Evolutionary conservation across 2,888 invertebrate species (phyloP).

Genomic region (Azorinus chamasolen): DNA sequence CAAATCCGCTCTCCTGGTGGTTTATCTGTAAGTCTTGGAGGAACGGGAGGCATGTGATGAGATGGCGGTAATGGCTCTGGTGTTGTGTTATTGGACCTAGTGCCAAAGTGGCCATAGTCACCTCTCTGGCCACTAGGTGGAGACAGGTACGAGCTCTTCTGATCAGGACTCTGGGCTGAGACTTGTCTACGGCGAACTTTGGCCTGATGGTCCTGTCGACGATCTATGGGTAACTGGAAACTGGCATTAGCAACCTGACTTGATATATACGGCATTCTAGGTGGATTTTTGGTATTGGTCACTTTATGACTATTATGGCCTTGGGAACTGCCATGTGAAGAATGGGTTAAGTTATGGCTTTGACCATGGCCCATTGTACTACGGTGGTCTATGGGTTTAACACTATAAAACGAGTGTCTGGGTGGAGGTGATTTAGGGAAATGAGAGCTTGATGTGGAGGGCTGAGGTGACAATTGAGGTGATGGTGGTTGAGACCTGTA

Average conservation of each 20-base stretch:
- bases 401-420: slow-evolving; percentile 46
- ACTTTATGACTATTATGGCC: slow-evolving; percentile 30
- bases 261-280: slow-evolving; percentile 58
- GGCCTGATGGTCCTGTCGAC: slow-evolving; percentile 2
- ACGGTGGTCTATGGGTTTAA: slow-evolving; percentile 29
- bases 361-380: slow-evolving; percentile 33
- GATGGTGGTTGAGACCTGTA: slow-evolving; percentile 66
- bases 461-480: slow-evolving; percentile 66
- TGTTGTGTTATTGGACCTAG: slow-evolving; percentile 50
- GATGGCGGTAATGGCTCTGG: slow-evolving; percentile 55
- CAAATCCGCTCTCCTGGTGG: slow-evolving; percentile 48
- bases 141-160: too few relatives aligned
- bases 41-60: slow-evolving; percentile 17
- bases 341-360: slow-evolving; percentile 18
- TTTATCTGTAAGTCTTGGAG: slow-evolving; percentile 47
- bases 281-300: slow-evolving; percentile 59
- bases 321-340: slow-evolving; percentile 9
- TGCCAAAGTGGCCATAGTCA: slow-evolving; percentile 25
- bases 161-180: not conserved
- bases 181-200: slow-evolving; percentile 2
- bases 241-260: slow-evolving; percentile 47
- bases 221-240: slow-evolving; percentile 30
- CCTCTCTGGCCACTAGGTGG: slow-evolving; percentile 41
- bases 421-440: slow-evolving; percentile 54
- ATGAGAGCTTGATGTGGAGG: slow-evolving; percentile 53